phyloP scores from a whole-genome alignment of 2,888 invertebrate genomes.

The Petrolisthes cinctipes region DNA sequence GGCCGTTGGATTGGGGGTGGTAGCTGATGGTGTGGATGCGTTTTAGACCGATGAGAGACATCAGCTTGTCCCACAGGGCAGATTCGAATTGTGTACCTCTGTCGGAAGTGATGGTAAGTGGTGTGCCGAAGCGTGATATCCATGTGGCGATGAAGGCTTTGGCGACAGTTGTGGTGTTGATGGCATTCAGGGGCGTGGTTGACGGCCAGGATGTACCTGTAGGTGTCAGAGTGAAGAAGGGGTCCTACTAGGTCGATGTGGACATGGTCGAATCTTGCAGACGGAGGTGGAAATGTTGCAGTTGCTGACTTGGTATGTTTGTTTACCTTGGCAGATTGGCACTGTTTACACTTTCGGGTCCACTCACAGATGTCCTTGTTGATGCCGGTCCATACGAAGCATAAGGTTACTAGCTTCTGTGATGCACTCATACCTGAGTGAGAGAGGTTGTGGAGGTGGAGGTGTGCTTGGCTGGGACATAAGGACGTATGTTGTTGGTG shows the following conservation, averaged over 20 bases:
- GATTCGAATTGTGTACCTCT: too few relatives aligned
- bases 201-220: too few relatives aligned
- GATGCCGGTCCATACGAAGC: constrained; percentile 12
- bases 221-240: too few relatives aligned
- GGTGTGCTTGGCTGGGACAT: neutral
- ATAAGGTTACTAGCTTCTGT: neutral
- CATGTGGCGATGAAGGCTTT: neutral
- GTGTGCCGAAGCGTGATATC: neutral
- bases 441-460: constrained; percentile 9
- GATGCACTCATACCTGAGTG: constrained; percentile 1
- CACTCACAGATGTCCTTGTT: constrained; percentile 7
- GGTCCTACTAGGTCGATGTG: too few relatives aligned
- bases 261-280: neutral
- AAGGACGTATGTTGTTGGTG: neutral
- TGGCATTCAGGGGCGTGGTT: too few relatives aligned
- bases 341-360: neutral
- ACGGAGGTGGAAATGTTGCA: neutral
- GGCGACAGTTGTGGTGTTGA: too few relatives aligned
- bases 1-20: too few relatives aligned
- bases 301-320: neutral
- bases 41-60: neutral
- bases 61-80: neutral
- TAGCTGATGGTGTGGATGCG: neutral
- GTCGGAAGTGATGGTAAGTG: neutral
- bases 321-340: constrained; percentile 1